These are phyloP conservation scores for Cherax quadricarinatus DNA, from an alignment of 1,140 invertebrate species.

Conservation along the genomic window DNA sequence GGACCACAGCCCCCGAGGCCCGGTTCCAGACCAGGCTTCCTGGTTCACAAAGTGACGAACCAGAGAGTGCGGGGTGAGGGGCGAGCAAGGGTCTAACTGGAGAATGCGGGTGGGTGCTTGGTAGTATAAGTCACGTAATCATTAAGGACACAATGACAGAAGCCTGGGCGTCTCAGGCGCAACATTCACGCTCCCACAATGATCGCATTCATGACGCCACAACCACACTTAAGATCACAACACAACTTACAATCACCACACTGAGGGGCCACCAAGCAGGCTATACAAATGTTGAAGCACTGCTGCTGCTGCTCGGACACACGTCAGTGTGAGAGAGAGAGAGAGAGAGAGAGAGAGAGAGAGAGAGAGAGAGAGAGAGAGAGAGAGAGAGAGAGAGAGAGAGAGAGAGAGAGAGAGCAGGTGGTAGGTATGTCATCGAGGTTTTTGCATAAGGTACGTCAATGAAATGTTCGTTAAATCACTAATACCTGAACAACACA, in stretches of 20 bases:
- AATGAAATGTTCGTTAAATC: no score
- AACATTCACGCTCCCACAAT: background rate
- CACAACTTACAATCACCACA: conserved; percentile 40
- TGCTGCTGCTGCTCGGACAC: background rate
- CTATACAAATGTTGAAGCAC: conserved; percentile 13
- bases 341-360: background rate
- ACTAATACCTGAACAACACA: no score
- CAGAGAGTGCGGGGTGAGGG: no score
- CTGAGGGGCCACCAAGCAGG: conserved; percentile 22
- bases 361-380: background rate
- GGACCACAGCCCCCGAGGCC: no score
- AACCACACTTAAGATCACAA: conserved; percentile 22
- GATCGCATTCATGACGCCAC: background rate
- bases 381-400: no score
- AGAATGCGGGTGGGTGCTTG: conserved; percentile 7
- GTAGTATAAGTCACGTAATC: conserved; percentile 13
- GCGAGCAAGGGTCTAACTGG: background rate
- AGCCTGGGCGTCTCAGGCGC: background rate
- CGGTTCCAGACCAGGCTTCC: no score
- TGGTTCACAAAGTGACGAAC: no score
- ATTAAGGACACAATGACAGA: conserved; percentile 15
- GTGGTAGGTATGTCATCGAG: no score
- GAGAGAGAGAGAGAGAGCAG: no score
- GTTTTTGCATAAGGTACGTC: no score
- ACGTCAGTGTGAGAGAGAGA: background rate